Percentiles rank a stretch among this genome's conserved stretches.
phyloP scores from a whole-genome alignment of 2,888 invertebrate species.

The Linyphia triangularis region DNA sequence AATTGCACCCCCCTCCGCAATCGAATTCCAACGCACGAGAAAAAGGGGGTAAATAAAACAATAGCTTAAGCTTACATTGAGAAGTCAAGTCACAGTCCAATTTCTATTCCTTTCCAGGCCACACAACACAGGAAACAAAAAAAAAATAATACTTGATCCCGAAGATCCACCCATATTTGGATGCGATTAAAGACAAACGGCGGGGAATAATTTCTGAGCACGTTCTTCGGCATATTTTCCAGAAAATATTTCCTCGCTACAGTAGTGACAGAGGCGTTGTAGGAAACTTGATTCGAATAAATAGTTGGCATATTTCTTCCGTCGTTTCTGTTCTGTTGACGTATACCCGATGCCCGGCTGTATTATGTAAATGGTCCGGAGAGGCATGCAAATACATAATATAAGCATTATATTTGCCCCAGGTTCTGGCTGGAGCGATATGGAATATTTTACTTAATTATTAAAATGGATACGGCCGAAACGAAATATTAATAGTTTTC shows the following conservation, averaged over 20 bases:
- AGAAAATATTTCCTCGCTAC: slow-evolving; percentile 66
- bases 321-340: slow-evolving; percentile 23
- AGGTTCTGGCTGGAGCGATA: not conserved
- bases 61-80: slow-evolving; percentile 36
- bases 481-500: slow-evolving; percentile 31
- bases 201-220: slow-evolving; percentile 64
- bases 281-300: slow-evolving; percentile 70
- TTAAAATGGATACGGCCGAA: slow-evolving; percentile 2
- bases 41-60: slow-evolving; percentile 32
- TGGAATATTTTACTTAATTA: slow-evolving; percentile 28
- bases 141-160: slow-evolving; percentile 12
- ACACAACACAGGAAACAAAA: slow-evolving; percentile 23
- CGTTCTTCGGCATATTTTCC: slow-evolving; percentile 66
- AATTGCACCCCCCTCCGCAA: too few relatives aligned
- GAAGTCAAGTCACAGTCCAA: slow-evolving; percentile 48
- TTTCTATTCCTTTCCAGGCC: slow-evolving; percentile 48
- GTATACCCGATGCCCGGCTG: not conserved
- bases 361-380: slow-evolving; percentile 44
- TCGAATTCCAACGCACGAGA: too few relatives aligned
- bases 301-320: slow-evolving; percentile 72
- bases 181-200: slow-evolving; percentile 69
- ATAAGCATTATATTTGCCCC: not conserved
- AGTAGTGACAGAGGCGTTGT: slow-evolving; percentile 55
- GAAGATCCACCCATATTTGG: slow-evolving; percentile 45
- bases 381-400: slow-evolving; percentile 37